Conservation (phyloP, 2,113 vertebrate genomes). For the Zapus hudsonius region DNA sequence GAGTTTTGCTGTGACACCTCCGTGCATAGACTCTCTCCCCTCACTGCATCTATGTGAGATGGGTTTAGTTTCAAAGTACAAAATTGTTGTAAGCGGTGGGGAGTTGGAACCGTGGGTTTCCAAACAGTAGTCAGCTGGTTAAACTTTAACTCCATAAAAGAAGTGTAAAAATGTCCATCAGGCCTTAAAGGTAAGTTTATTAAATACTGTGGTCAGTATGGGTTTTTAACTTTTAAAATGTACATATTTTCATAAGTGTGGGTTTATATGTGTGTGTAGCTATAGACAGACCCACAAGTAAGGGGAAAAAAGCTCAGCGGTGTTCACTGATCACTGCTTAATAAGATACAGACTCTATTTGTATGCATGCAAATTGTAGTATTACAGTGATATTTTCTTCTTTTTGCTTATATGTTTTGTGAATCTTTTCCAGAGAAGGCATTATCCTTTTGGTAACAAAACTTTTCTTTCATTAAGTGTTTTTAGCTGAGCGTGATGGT, state of each 20-base stretch:
- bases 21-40: background rate
- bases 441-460: background rate
- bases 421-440: background rate
- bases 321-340: background rate
- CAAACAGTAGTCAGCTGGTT: background rate
- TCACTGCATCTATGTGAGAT: background rate
- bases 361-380: too few relatives aligned
- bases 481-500: background rate
- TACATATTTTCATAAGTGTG: background rate
- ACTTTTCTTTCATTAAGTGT: background rate
- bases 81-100: background rate
- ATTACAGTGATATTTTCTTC: background rate
- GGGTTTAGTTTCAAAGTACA: slow-evolving; percentile 11
- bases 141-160: background rate
- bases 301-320: background rate
- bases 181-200: background rate
- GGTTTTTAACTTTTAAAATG: background rate
- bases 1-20: background rate
- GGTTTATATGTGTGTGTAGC: background rate
- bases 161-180: background rate
- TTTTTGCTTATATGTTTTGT: background rate
- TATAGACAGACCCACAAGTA: background rate
- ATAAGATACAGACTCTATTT: background rate
- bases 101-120: background rate
- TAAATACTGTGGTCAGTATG: background rate